A percentile compares a stretch with the other conserved stretches of the same genome.
phyloP scores from a whole-genome alignment of 2,113 vertebrate genomes.

The Podocnemis expansa region DNA sequence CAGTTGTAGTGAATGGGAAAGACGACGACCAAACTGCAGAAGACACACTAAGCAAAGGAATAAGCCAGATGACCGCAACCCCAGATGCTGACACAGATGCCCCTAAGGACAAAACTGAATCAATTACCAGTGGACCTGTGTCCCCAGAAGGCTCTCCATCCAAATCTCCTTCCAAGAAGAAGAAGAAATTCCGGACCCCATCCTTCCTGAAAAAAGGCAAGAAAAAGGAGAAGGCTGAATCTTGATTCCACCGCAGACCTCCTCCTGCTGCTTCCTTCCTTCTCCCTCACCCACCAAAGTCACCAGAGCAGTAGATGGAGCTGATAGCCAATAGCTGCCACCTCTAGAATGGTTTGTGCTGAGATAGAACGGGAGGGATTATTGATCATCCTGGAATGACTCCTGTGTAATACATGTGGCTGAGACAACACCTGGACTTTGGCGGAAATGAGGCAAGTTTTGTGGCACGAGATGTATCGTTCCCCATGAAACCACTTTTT shows the following conservation, averaged over 20 bases:
- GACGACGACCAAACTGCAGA: slow-evolving; percentile 84
- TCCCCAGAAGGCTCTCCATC: slow-evolving; percentile 94
- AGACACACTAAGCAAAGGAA: slow-evolving; percentile 83
- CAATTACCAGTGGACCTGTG: slow-evolving; percentile 78
- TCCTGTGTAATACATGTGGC: slow-evolving; percentile 8
- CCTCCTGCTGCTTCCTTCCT: neutral
- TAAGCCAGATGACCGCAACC: slow-evolving; percentile 82
- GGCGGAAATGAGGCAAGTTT: neutral
- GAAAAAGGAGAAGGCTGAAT: slow-evolving; percentile 95
- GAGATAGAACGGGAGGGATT: rapidly evolving
- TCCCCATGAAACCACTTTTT: neutral
- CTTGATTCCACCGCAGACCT: slow-evolving; percentile 73
- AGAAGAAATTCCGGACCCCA: slow-evolving; percentile 98
- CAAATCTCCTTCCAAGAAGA: slow-evolving; percentile 98
- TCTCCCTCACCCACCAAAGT: neutral
- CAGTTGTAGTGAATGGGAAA: slow-evolving; percentile 84
- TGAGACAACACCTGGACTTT: neutral
- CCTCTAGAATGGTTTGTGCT: neutral
- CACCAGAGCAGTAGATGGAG: neutral
- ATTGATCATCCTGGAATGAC: neutral
- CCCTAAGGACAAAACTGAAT: slow-evolving; percentile 81
- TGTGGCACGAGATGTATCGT: neutral
- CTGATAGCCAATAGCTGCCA: neutral
- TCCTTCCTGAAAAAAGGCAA: slow-evolving; percentile 97
- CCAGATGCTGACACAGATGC: slow-evolving; percentile 73